Evolutionary conservation across 2,797 vertebrate genomes (phyloP), one percentile per base, ranked within the genome.

Genomic region (Antrozous pallidus): DNA sequence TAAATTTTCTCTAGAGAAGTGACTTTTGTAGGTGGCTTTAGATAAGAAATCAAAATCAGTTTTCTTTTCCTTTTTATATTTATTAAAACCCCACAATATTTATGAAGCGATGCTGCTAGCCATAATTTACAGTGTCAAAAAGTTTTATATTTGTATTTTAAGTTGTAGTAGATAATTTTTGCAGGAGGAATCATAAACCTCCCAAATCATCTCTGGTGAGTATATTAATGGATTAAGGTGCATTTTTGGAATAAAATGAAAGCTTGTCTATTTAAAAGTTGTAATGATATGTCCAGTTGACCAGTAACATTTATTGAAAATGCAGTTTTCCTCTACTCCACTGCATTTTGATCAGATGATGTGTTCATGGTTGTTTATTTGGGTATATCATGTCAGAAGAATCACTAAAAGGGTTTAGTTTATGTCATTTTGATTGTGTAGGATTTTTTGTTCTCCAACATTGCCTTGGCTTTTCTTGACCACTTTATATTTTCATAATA

Each of bases 101-200:
- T 56, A 56, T 63, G 84, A 86, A 87, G 63, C 75, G 71, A 6
- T 73, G 24, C 18, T 69, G 90, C 14, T 14, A 82, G 28, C 56
- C 40, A 56, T 81, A 77, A 80, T 49, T 92, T 93, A 12, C 5
- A 63, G 40, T n/a, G 22, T 20, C 6, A 56, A 67, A 54, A 90
- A 79, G 7, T 61, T 89, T 86, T 75, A 45, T 49, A 18, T 94
- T 95, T 92, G 38, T 49, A 73, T 95, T 91, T 93, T 63, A 87
- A 51, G 31, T 3, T 74, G 16, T 61, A 51, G 40, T 79, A 26
- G 42, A 24, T 86, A 36, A 24, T 82, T 84, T 81, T 88, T 93
- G 58, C 49, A 82, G 51, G 40, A 7, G 6, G n/a, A 40, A 42
- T 61, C 73, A 56, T 28, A 28, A 56, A 81, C 2, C 85, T 77